Base-by-base conservation (phyloP, 1,140 invertebrate species). In the Lepidurus apus region DNA sequence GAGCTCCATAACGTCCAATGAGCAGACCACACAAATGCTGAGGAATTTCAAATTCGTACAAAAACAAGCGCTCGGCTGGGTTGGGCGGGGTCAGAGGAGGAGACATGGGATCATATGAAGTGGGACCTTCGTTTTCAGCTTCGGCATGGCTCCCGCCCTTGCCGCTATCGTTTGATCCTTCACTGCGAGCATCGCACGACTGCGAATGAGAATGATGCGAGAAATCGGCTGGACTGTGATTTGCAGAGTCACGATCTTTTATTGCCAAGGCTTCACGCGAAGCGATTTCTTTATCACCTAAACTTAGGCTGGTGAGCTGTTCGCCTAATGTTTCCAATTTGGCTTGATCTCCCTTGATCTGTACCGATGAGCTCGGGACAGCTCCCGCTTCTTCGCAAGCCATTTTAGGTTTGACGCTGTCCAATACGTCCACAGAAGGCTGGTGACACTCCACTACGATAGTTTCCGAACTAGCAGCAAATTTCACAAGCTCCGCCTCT, bases 1-100 rank as follows among this genome's bases (percentile, higher is more conserved):
- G 92, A n/a, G 87, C 86, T 26, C 95, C 95, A 81, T 91, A 89
- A 82, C 89, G 90, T 43, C 96, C 96, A 83, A 98, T 97, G 77
- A 98, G 87, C 45, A 91, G 89, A 17, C 96, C 96, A 80, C 96
- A 94, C 74, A 95, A 84, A 73, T 87, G 85, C 81, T 91, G 89
- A 10, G 94, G 92, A 81, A 97, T 90, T 80, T 91, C 87, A 86
- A 97, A 97, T 83, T 96, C 90, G 81, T 92, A 93, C 43, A 86
- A 83, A 10, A 78, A 81, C 42, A 81, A 79, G 9, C 79, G 75
- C 74, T 80, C 79, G 1, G 79, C 65, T 11, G 76, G 43, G n/a
- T 45, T 77, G 1, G 74, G 73, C 53, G 65, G 79, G 53, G 42
- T 76, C 6, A 77, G 26, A 9, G 75, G 21, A 42, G 75, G 44